Evolutionary conservation across 35 echinoderm and acorn worm species (phyloP), one percentile per base, ranked within the genome.

Genomic region (Apostichopus parvimensis): DNA sequence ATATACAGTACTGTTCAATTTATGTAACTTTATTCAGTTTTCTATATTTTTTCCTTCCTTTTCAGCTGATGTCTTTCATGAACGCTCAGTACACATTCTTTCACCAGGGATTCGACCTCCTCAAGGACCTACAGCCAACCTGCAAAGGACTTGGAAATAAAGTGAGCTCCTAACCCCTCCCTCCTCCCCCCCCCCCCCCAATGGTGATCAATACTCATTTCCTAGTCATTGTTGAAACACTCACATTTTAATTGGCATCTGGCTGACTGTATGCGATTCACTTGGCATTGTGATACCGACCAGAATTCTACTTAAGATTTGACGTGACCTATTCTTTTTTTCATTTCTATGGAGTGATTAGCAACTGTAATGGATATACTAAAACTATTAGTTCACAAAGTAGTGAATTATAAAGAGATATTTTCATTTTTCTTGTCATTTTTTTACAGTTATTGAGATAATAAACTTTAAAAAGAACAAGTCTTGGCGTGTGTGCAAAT

Each of bases 31-130:
- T 45, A 45, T 45, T 45, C 34, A 68, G 85, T 87, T 65, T 64
- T 20, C 24, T 68, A 9, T 68, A 18, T 68, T 14, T 68, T 11
- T 68, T 68, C 9, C 18, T 57, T 56, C 21, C 82, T 72, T 66
- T 88, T 23, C 91, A 98, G 96, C 87, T 98, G 94, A 89, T 98
- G 87, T 95, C 97, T 68, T 98, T 96, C 91, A 98, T 98, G 94
- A 95, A 98, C 91, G 94, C 97, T 17, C 97, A 98, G 91, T 94
- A 90, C 79, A 96, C 97, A 28, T 98, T 94, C 86, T 98, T 94
- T 77, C 97, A 98, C 56, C 92, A 95, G 66, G 94, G 96, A 8
- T 95, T 94, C 77, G 94, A 98, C 55, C 87, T 98, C 12, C 79
- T 95, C 55, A 95, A 93, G 70, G 97, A 98, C 57, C 78, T 94